Evolutionary conservation across 2,113 vertebrate species (phyloP).

Genomic region (Paralichthys olivaceus): DNA sequence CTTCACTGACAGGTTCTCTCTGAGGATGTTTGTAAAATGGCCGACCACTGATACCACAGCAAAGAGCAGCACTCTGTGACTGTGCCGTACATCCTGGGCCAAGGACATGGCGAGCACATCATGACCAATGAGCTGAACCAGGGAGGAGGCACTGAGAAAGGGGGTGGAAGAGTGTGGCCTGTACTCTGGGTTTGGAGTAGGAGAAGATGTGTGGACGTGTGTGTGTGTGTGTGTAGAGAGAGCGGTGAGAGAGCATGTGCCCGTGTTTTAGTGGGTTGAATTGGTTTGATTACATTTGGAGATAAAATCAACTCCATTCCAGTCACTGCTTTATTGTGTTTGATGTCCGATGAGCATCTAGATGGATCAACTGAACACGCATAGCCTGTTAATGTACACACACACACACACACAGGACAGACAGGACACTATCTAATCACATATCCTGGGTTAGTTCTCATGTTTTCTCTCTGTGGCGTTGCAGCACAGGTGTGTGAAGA

Average conservation of each 20-base stretch:
- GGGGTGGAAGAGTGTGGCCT: conserved; percentile 64
- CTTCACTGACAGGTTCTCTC: conserved; percentile 71
- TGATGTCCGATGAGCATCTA: conserved; percentile 76
- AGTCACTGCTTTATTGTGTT: conserved; percentile 72
- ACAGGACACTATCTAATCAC: conserved; percentile 13
- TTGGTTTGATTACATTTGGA: conserved; percentile 76
- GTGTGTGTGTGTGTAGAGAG: conserved; percentile 17
- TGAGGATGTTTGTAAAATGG: conserved; percentile 76
- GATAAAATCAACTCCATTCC: conserved; percentile 74
- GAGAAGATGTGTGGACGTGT: conserved; percentile 27
- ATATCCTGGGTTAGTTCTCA: background rate
- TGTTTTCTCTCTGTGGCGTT: background rate
- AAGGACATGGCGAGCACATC: conserved; percentile 71
- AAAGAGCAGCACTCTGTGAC: conserved; percentile 65
- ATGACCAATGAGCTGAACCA: conserved; percentile 71
- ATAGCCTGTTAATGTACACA: conserved; percentile 31
- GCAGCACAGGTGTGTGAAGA: conserved; percentile 21
- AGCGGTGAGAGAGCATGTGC: conserved; percentile 42
- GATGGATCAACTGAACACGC: conserved; percentile 59
- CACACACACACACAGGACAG: background rate
- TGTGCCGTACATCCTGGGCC: conserved; percentile 60
- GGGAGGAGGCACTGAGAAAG: conserved; percentile 53
- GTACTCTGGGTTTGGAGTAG: conserved; percentile 54
- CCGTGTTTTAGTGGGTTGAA: conserved; percentile 63
- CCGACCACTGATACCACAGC: conserved; percentile 77